phyloP scores from a whole-genome alignment of 2,888 invertebrate genomes.

The Anarsia innoxiella region DNA sequence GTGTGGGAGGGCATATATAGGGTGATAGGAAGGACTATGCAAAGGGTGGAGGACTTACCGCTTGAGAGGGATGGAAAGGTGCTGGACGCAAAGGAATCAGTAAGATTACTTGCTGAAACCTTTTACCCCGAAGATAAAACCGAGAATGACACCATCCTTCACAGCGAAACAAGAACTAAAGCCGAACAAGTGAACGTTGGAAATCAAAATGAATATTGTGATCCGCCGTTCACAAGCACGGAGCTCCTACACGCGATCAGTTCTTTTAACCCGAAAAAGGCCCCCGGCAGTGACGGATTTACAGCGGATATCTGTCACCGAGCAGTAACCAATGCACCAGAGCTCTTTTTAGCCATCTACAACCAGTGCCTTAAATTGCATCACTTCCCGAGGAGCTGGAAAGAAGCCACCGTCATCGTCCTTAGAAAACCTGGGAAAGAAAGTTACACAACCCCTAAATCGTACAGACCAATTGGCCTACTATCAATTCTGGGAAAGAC shows the following conservation, averaged over 20 bases:
- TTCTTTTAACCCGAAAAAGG: slow-evolving; percentile 2
- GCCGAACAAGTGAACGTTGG: not conserved
- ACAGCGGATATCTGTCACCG: not conserved
- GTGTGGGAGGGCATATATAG: slow-evolving; percentile 13
- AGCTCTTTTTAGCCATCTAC: not conserved
- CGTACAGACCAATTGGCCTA: not conserved
- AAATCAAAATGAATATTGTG: not conserved
- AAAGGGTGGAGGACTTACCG: slow-evolving; percentile 7
- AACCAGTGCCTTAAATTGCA: not conserved
- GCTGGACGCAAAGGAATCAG: not conserved
- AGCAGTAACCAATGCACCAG: not conserved
- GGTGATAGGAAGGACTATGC: slow-evolving; percentile 5
- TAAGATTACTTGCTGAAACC: not conserved
- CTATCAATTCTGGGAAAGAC: not conserved
- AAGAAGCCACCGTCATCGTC: not conserved
- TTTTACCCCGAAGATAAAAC: not conserved
- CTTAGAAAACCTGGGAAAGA: not conserved
- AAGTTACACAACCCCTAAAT: not conserved
- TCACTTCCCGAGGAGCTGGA: not conserved
- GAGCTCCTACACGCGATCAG: not conserved
- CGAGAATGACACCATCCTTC: not conserved
- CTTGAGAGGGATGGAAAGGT: not conserved
- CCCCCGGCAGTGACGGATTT: slow-evolving; percentile 2
- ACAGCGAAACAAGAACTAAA: not conserved
- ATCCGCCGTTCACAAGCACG: not conserved